Base-by-base conservation (phyloP, 2,888 invertebrate species). In the Cecidostiba fungosa region DNA sequence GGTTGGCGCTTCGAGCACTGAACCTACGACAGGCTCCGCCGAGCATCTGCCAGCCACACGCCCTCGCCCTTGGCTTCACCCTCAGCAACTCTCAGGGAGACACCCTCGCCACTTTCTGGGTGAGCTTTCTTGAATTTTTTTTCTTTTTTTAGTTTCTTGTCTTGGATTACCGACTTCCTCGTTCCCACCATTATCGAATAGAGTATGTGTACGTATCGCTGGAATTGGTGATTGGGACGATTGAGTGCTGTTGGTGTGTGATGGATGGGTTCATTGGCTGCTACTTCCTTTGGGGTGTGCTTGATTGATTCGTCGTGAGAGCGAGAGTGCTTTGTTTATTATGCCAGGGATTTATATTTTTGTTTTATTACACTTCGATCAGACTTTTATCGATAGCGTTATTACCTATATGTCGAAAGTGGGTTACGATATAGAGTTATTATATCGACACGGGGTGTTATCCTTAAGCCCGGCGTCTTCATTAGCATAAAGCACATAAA, bases 51-150 rank as follows among this genome's bases (percentile, higher is more conserved):
- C 93, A 93, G 86, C 93, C 93, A 0, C 93, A 93, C 87, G 91
- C 91, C 19, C 87, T 92, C 16, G 93, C 92, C 19, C 91, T 93
- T 26, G 93, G 93, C 0, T 93, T 93, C 87, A 92, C 92, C 77
- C 88, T 93, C 86, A 93, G 92, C 89, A 92, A 92, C 86, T 91
- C 93, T 6, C 90, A 92, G 88, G 91, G 90, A 84, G 90, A 91
- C 85, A 89, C 89, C 82, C 90, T 92, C 26, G 92, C 92, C 14
- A 93, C 93, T 5, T 93, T 93, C 88, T 93, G 93, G 93, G 93
- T 93, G 12, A n/a, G 14, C n/a, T 6, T 36, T 36, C 32, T 39
- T 36, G 39, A 23, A 72, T 72, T 36, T 47, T 0, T 86, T 39
- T 77, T 47, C 54, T 1, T 86, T 39, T 72, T 32, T 19, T 14